Evolutionary conservation across 2,797 vertebrate species (phyloP), one percentile per base, ranked within the genome.

Genomic region (Poliocrania exsul): DNA sequence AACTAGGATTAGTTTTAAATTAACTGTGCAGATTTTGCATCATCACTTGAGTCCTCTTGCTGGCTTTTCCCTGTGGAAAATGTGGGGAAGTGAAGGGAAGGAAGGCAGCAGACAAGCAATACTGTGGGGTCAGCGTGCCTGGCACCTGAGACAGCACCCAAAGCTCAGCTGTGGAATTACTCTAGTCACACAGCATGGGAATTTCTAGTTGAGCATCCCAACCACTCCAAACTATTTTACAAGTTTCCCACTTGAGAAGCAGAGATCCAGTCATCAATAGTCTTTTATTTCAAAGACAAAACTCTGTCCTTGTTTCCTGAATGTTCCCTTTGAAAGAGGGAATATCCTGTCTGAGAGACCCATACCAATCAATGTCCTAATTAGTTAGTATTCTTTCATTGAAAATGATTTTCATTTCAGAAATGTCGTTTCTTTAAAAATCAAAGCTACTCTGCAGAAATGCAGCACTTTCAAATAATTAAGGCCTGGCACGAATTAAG

Each of bases 401-500:
- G 29, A 88, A 92, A 92, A 92, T 69, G 4, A 88, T 75, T 92
- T 90, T 92, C 74, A 75, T 80, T 92, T 91, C 37, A 86, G 66
- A 94, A 94, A 83, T 37, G 44, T n/a, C 38, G 72, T 91, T 90
- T 87, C 65, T 92, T 83, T 81, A 86, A 84, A 95, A 95, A 86
- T 86, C 87, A 94, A 92, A 92, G 87, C 38, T 71, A 67, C 57
- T 74, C 61, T 74, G 35, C 61, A 92, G 67, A 94, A 96, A 77
- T 37, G 16, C 28, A 54, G 71, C 61, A 26, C 72, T 74, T 83
- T 50, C 25, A 86, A 92, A 95, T 81, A 92, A 92, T 92, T 87
- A 91, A 65, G n/a, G 75, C 86, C 85, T 93, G 94, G 65, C 81
- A 86, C 0, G 0, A 90, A 88, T 93, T 92, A 86, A 61, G n/a